phyloP scores from a whole-genome alignment of 2,797 vertebrate species.

The Mormyrops attenuatus region DNA sequence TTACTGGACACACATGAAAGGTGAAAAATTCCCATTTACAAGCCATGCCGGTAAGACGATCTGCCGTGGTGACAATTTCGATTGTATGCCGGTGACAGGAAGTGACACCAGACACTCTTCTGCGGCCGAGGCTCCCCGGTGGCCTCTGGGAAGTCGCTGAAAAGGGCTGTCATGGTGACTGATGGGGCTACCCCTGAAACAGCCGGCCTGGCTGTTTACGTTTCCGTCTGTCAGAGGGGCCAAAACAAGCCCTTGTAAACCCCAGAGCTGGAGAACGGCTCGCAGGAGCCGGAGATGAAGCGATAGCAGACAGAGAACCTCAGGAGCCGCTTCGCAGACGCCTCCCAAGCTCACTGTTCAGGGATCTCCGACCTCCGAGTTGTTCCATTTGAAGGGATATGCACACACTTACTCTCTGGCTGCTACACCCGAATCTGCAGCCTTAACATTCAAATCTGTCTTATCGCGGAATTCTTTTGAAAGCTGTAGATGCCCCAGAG shows the following conservation, averaged over 20 bases:
- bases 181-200: neutral
- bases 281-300: neutral
- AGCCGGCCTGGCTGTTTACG: neutral
- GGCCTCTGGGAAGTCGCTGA: neutral
- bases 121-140: neutral
- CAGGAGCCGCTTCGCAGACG: too few species aligned
- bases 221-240: neutral
- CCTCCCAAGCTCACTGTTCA: neutral
- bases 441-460: neutral
- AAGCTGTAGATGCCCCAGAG: neutral
- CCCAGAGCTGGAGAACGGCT: neutral
- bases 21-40: neutral
- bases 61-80: neutral
- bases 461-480: neutral
- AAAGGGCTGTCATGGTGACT: neutral
- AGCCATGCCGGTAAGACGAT: neutral
- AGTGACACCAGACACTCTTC: slow-evolving; percentile 7
- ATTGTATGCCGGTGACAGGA: neutral
- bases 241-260: neutral
- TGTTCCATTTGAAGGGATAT: neutral
- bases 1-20: neutral
- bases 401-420: neutral
- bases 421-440: neutral
- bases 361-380: neutral
- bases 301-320: neutral